Percentiles rank a stretch among this genome's conserved stretches.
phyloP scores from a whole-genome alignment of 2,888 invertebrate species.

The Cantharis rustica region DNA sequence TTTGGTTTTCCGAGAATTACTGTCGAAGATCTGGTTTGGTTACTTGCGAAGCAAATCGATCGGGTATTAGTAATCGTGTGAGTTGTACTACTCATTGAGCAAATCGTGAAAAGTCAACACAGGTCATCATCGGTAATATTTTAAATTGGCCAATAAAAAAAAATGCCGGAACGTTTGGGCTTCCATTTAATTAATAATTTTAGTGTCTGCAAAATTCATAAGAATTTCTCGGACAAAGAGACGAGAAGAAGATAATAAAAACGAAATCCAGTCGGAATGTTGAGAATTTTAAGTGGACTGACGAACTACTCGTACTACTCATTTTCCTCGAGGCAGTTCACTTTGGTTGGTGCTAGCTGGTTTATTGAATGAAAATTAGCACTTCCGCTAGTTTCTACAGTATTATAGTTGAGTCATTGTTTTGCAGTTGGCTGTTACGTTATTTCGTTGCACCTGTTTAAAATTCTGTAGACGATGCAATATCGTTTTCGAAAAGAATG shows the following conservation, averaged over 20 bases:
- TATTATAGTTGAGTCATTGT: neutral
- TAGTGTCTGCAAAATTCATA: neutral
- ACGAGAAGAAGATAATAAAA: neutral
- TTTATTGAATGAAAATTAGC: slow-evolving; percentile 1
- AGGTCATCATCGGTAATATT: neutral
- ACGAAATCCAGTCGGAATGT: neutral
- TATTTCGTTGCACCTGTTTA: neutral
- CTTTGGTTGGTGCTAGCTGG: neutral
- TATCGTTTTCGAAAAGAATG: neutral
- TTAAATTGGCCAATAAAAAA: neutral
- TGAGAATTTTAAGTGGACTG: slow-evolving; percentile 18
- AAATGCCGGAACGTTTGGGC: neutral
- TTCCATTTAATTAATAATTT: neutral
- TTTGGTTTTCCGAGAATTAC: neutral
- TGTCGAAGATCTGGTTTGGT: neutral
- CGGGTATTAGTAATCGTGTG: neutral
- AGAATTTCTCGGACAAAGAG: neutral
- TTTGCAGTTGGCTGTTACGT: neutral
- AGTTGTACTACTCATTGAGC: slow-evolving; percentile 3
- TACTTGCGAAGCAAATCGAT: neutral
- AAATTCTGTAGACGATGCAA: neutral
- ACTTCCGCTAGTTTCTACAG: neutral
- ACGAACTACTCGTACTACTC: slow-evolving; percentile 4
- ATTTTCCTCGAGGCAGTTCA: slow-evolving; percentile 10
- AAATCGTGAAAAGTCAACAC: slow-evolving; percentile 2